These are phyloP conservation scores for Drosophila parabipectinata DNA, from an alignment of 1,140 invertebrate species.

Conservation along the genomic window DNA sequence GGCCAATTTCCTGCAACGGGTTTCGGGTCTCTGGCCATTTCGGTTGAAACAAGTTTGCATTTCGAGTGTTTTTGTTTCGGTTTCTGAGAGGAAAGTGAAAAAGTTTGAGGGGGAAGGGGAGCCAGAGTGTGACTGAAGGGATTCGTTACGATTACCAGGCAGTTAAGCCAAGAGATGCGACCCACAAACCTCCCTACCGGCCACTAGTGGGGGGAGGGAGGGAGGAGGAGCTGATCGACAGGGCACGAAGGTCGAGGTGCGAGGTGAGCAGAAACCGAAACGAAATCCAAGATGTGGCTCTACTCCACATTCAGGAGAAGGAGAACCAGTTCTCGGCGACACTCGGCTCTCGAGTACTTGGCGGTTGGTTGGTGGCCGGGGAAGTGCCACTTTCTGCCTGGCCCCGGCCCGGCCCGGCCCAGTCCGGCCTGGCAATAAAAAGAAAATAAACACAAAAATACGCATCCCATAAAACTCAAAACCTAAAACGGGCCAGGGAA, in stretches of 20 bases:
- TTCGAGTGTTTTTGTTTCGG: constrained; percentile 15
- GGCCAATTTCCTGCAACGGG: neutral
- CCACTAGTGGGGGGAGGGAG: too few species aligned
- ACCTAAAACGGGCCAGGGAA: constrained; percentile 38
- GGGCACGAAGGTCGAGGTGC: constrained; percentile 36
- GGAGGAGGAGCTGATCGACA: constrained; percentile 1
- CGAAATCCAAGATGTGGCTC: constrained; percentile 12
- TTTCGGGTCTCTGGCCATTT: neutral
- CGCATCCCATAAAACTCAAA: constrained; percentile 34
- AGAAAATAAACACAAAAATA: constrained; percentile 53
- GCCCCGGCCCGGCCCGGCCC: too few species aligned
- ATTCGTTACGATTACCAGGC: too few species aligned
- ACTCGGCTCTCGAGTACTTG: constrained; percentile 1
- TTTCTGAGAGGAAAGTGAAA: neutral
- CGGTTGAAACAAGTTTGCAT: constrained; percentile 15
- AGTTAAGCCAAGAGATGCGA: too few species aligned
- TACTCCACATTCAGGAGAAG: constrained; percentile 21
- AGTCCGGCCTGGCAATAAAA: constrained; percentile 31
- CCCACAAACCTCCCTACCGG: too few species aligned
- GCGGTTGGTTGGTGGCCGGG: neutral
- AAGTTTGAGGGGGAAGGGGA: neutral
- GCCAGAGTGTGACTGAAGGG: too few species aligned
- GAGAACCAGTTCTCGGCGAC: constrained; percentile 41
- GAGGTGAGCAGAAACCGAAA: constrained; percentile 14
- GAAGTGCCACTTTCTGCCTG: constrained; percentile 46